A percentile compares a stretch with the other conserved stretches of the same genome.
These are phyloP conservation scores for Mechanitis messenoides DNA, from an alignment of 2,888 invertebrate species.

Conservation along the genomic window DNA sequence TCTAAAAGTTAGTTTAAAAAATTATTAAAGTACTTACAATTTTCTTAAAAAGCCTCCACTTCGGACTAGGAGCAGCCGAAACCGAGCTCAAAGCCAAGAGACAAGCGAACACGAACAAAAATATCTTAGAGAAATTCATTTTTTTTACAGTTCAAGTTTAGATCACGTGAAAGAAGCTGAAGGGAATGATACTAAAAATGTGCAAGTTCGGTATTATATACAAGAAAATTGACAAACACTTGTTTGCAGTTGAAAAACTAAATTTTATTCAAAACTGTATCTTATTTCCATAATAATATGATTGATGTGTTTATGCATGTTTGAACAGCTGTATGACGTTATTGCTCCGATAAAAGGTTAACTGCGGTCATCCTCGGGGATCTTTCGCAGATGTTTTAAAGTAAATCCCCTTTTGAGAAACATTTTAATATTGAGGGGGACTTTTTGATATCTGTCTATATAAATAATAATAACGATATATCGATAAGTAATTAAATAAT, in stretches of 20 bases:
- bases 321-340: too few relatives aligned
- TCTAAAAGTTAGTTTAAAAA: too few relatives aligned
- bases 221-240: conserved; percentile 15
- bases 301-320: background rate
- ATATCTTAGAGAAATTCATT: conserved; percentile 44
- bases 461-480: background rate
- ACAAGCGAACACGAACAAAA: conserved; percentile 44
- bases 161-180: conserved; percentile 3
- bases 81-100: conserved; percentile 38
- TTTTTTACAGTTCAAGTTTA: conserved; percentile 16
- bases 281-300: background rate
- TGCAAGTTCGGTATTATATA: conserved; percentile 18
- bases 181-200: conserved; percentile 12
- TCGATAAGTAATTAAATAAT: too few relatives aligned
- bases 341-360: conserved; percentile 6
- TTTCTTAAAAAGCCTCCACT: conserved; percentile 49
- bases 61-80: conserved; percentile 41
- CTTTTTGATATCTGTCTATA: background rate
- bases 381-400: background rate
- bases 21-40: conserved; percentile 39
- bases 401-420: conserved; percentile 3
- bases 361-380: conserved; percentile 6
- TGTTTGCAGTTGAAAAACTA: background rate
- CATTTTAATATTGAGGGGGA: background rate
- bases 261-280: background rate